A percentile compares a stretch with the other conserved stretches of the same genome.
phyloP scores from a whole-genome alignment of 1,140 invertebrate genomes.

The Papilio helenus region DNA sequence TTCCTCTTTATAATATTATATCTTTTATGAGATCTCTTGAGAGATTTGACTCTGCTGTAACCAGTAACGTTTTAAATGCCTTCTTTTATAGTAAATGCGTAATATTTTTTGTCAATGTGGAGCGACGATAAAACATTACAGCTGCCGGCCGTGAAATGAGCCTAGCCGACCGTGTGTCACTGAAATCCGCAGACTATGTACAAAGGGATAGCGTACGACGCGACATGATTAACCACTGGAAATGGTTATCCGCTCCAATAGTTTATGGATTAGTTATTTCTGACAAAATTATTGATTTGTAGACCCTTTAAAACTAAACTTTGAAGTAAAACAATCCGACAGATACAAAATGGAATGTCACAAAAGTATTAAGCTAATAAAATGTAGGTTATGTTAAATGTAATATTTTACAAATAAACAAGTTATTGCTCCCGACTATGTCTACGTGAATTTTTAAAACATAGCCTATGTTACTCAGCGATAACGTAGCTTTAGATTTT shows the following conservation, averaged over 20 bases:
- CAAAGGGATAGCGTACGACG: background rate
- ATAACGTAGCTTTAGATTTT: too few species aligned
- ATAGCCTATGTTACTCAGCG: too few species aligned
- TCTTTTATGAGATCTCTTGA: background rate
- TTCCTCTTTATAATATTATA: too few species aligned
- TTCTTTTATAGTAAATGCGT: background rate
- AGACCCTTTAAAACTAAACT: background rate
- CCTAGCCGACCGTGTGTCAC: background rate
- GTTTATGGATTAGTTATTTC: conserved; percentile 2
- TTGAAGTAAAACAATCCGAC: background rate
- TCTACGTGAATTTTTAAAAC: too few species aligned
- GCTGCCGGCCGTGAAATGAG: conserved; percentile 21
- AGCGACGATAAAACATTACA: background rate
- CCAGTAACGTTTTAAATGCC: background rate
- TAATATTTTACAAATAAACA: too few species aligned
- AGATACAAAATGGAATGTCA: too few species aligned
- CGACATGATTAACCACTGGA: conserved; percentile 19
- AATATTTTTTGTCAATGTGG: background rate
- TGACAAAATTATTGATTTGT: background rate
- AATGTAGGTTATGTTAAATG: too few species aligned
- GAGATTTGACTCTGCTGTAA: background rate
- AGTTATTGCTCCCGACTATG: too few species aligned
- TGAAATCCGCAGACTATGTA: background rate
- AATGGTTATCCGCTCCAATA: conserved; percentile 11
- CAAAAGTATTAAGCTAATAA: too few species aligned